Percentiles rank a stretch among this genome's conserved stretches.
phyloP scores from a whole-genome alignment of 2,797 vertebrate genomes.

The Mycteria americana region DNA sequence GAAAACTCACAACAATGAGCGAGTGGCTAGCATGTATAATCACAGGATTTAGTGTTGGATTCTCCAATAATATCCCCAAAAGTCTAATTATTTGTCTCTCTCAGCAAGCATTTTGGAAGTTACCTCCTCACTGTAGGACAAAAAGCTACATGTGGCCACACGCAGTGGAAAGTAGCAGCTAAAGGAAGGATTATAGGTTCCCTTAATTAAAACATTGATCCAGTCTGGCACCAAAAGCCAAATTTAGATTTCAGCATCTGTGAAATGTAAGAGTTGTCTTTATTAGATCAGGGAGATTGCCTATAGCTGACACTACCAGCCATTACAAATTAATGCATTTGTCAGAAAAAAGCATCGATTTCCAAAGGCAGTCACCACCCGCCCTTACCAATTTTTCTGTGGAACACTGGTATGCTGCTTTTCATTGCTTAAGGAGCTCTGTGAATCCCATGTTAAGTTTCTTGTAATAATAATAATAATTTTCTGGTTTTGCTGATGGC shows the following conservation, averaged over 20 bases:
- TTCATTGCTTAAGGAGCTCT: not conserved
- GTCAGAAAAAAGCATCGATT: not conserved
- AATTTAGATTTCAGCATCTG: not conserved
- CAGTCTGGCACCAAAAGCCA: not conserved
- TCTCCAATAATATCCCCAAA: not conserved
- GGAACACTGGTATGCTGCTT: not conserved
- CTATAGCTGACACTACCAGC: not conserved
- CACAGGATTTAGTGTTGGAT: not conserved
- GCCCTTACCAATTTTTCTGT: not conserved
- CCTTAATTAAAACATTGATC: not conserved
- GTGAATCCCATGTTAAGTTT: not conserved
- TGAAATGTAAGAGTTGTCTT: not conserved
- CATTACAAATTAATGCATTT: not conserved
- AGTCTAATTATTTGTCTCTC: not conserved
- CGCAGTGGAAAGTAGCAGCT: not conserved
- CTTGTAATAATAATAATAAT: not conserved
- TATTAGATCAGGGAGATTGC: not conserved
- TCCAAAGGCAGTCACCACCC: not conserved
- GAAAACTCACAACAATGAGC: not conserved
- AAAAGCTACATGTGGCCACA: not conserved
- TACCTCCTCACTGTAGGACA: not conserved
- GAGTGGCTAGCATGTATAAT: not conserved
- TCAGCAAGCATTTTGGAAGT: not conserved
- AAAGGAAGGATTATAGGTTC: not conserved
- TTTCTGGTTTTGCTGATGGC: not conserved